These are phyloP conservation scores for Amblyopsis hoosieri DNA, from an alignment of 2,797 vertebrate species.

Conservation along the genomic window DNA sequence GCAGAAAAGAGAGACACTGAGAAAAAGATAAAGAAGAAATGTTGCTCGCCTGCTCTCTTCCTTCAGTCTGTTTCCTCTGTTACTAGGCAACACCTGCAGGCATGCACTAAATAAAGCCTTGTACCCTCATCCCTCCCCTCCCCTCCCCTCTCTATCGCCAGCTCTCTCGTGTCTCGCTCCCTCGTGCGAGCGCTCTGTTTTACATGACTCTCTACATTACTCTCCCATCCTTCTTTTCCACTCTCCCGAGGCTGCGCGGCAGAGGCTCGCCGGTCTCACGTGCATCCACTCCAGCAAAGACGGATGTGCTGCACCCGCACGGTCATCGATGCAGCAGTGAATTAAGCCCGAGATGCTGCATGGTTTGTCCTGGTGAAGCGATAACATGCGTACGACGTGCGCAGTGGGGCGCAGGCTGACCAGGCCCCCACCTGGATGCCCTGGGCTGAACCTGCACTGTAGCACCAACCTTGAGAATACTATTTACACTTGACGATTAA, in stretches of 20 bases:
- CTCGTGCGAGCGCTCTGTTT: constrained; percentile 33
- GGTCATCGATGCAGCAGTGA: no score
- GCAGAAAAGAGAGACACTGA: constrained; percentile 40
- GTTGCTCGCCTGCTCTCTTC: constrained; percentile 60
- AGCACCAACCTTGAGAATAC: constrained; percentile 23
- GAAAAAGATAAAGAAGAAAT: constrained; percentile 60
- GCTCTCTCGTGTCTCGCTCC: constrained; percentile 25
- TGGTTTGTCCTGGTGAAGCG: no score
- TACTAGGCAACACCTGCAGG: constrained; percentile 87
- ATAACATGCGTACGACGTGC: not conserved
- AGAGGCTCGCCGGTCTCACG: constrained; percentile 1
- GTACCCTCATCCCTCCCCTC: constrained; percentile 51
- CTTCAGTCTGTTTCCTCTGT: constrained; percentile 79
- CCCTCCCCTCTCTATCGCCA: constrained; percentile 22
- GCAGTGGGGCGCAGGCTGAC: constrained; percentile 5
- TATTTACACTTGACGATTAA: constrained; percentile 17
- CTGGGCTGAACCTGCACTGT: constrained; percentile 16
- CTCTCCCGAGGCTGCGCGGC: not conserved
- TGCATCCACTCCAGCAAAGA: not conserved
- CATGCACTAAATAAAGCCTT: constrained; percentile 84
- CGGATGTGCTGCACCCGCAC: not conserved
- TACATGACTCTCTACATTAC: constrained; percentile 9
- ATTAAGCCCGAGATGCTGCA: no score
- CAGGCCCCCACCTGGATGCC: constrained; percentile 19
- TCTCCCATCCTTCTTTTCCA: not conserved